Evolutionary conservation across 2,888 invertebrate genomes (phyloP).

Genomic region (Eudemis profundana): DNA sequence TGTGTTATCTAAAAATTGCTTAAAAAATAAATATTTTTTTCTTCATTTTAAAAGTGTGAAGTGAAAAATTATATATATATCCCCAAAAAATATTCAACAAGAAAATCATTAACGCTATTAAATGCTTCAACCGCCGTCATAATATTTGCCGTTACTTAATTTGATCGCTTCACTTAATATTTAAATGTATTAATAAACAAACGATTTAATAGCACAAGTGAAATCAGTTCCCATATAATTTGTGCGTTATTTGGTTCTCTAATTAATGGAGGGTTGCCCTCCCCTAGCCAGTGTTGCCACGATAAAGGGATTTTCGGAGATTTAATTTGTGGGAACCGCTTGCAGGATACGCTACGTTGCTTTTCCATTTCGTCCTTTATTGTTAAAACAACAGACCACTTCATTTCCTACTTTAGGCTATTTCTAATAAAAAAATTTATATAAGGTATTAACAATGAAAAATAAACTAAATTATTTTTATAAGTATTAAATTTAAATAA

Average conservation of each 20-base stretch:
- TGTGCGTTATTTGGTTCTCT: conserved; percentile 73
- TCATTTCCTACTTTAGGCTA: background rate
- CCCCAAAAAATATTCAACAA: background rate
- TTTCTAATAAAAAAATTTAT: too few relatives aligned
- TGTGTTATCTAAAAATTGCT: too few relatives aligned
- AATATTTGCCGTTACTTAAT: conserved; percentile 23
- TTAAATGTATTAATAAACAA: conserved; percentile 40
- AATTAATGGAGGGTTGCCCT: conserved; percentile 70
- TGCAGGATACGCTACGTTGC: conserved; percentile 61
- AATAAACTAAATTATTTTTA: background rate
- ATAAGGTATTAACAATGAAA: too few relatives aligned
- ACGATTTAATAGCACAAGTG: conserved; percentile 51
- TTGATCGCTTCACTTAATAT: conserved; percentile 32
- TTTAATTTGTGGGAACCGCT: conserved; percentile 80
- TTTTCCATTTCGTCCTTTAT: conserved; percentile 60
- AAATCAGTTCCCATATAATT: conserved; percentile 77
- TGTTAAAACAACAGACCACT: conserved; percentile 50
- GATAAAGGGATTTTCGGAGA: conserved; percentile 68
- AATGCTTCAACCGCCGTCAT: background rate
- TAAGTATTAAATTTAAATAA: too few relatives aligned
- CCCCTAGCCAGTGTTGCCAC: conserved; percentile 60
- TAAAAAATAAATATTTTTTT: too few relatives aligned
- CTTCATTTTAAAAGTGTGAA: too few relatives aligned
- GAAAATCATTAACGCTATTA: background rate
- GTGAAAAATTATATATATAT: too few relatives aligned